Base-by-base conservation (phyloP, 1,140 invertebrate species). In the Bombus superbus region DNA sequence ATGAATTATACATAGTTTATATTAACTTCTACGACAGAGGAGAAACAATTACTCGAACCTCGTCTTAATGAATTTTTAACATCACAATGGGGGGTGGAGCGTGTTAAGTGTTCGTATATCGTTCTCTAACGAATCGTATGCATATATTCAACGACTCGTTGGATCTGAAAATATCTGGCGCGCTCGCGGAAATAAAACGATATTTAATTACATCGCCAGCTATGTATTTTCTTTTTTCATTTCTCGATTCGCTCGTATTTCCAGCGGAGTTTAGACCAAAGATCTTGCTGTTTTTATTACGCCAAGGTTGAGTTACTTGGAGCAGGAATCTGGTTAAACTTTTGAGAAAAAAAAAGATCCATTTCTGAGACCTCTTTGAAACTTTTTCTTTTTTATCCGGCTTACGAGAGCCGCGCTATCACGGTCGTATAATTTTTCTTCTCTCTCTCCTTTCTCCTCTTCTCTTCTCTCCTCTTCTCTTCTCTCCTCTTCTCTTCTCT, bases 1-100 rank as follows among this genome's bases (percentile, higher is more conserved):
- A 93, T 93, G 86, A 92, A 92, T 93, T 93, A 93, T 92, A 86
- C 85, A 83, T 86, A 86, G 85, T 86, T 83, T 86, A 69, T 75
- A 83, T 86, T 84, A 86, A 83, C 81, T 86, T 86, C 75, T 47
- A 76, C 53, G 72, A 72, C 64, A 77, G 59, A 62, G 59, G n/a
- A 81, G 81, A 86, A 86, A 84, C 81, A 86, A 86, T 83, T 84
- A 86, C 73, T 77, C 66, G 40, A 72, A 53, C 68, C 57, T 85
- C 42, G 83, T 78, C 80, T 85, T 85, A 80, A 80, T 85, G 83
- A 85, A 85, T 85, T 85, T 85, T 72, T 79, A 85, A 71, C 68
- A 15, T 53, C 68, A 35, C 77, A 28, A 40, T 57, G 28, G 57
- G 32, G 53, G 76, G n/a, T 62, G 25, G 53, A 42, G 57, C 32